Base-by-base conservation (phyloP, 2,797 vertebrate genomes). In the Gymnothorax reevesii region DNA sequence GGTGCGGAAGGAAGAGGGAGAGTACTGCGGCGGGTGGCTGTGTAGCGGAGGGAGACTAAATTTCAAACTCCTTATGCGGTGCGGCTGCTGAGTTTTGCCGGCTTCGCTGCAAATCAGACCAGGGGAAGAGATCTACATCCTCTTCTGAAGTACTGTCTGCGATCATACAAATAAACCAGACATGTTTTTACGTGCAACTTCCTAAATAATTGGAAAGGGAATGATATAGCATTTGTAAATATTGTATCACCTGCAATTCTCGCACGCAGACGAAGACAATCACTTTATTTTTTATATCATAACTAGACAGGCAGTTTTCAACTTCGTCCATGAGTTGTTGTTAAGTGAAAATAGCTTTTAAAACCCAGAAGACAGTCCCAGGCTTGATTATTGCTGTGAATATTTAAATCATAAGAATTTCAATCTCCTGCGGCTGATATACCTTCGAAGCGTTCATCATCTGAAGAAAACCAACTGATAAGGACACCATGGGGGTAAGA, bases 401-500 rank as follows among this genome's bases (percentile, higher is more conserved):
- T 25, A 75, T 86, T 83, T 86, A 83, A 86, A 83, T 83, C 83
- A 64, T 77, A 62, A 71, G 15, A 57, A 86, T 59, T 86, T 83
- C 33, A 73, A 86, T 55, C 86, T 83, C 82, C 92, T 94, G 93
- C 87, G 92, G 91, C 93, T 93, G 92, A 93, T 92, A 93, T 92
- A 94, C 93, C 92, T 95, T 94, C 95, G 93, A 94, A 95, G 93
- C 94, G 89, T 92, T 94, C 95, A 93, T 95, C 94, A 94, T 93
- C 95, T 94, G 94, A 95, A 91, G 92, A 94, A 91, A 93, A 90
- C 93, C 92, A 92, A 92, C 91, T 89, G 93, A 95, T 94, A 94
- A 93, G 95, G 96, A 93, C 91, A 95, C 90, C 95, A 96, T 96
- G 96, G 96, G 96, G 96, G 96, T 96, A 96, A 96, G 96, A 88